phyloP scores from a whole-genome alignment of 2,797 vertebrate species.

The Chrosomus eos region DNA sequence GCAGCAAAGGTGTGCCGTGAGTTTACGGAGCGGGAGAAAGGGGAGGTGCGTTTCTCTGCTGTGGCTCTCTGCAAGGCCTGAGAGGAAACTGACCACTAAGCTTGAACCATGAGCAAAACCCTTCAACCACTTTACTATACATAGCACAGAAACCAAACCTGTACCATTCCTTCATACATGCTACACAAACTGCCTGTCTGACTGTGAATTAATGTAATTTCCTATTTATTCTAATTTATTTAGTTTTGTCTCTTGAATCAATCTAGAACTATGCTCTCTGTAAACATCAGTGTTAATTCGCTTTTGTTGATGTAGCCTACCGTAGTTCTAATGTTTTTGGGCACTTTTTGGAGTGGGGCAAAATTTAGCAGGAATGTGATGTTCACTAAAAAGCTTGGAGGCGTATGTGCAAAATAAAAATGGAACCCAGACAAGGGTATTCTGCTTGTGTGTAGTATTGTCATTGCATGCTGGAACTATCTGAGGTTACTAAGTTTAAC shows the following conservation, averaged over 20 bases:
- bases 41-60: conserved; percentile 93
- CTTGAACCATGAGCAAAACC: conserved; percentile 28
- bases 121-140: conserved; percentile 33
- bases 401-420: conserved; percentile 29
- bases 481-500: background rate
- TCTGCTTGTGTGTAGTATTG: background rate
- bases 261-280: background rate
- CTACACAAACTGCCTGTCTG: conserved; percentile 43
- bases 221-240: background rate
- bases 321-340: background rate
- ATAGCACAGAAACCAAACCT: conserved; percentile 41
- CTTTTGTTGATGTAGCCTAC: conserved; percentile 22
- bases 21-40: conserved; percentile 90
- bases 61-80: conserved; percentile 89
- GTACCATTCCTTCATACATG: conserved; percentile 12
- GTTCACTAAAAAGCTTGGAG: conserved; percentile 5
- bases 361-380: background rate
- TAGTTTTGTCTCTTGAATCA: background rate
- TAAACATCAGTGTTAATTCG: conserved; percentile 13
- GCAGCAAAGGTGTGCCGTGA: conserved; percentile 89
- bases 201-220: conserved; percentile 30
- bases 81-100: background rate
- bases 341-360: background rate
- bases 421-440: background rate
- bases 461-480: too few species aligned